Base-by-base conservation (phyloP, 2,888 invertebrate species). In the Erebia palarica region DNA sequence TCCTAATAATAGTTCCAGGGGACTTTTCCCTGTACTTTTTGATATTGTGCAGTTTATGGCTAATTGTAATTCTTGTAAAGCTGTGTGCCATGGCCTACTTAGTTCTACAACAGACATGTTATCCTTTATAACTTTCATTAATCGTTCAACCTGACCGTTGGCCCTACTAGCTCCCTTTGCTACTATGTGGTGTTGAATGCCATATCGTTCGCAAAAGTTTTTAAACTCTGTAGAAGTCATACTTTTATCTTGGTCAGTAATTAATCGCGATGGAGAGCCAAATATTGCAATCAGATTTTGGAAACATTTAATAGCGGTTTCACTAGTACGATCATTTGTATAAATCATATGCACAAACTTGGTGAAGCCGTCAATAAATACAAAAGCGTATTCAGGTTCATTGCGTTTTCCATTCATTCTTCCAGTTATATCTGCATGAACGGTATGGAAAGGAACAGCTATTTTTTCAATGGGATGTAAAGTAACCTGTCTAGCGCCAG, bases 41-140 rank as follows among this genome's bases (percentile, higher is more conserved):
- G 74, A 73, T 1, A 73, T 14, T 13, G 74, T 73, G 44, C 75
- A 74, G 49, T 76, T 77, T 4, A 75, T 73, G 0, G 76, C 75
- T 27, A 67, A 57, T 51, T 67, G 51, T 59, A 67, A 68, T 68
- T 16, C 72, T 73, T 44, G 27, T 27, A 27, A 27, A 27, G 27
- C 27, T 27, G 27, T 27, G 27, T 27, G 27, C 27, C 27, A 27
- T 27, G 27, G 27, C 27, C 27, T 27, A 27, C 27, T 27, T 27
- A 27, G 27, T 27, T 27, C 27, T 27, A 27, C 27, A 27, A 27
- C 27, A 27, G 27, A 27, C 27, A 27, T 27, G 27, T 27, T 27
- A 27, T 27, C 27, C 27, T 27, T 27, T 27, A 27, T 27, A 3
- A 27, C 27, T 27, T 27, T 27, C 27, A 27, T 27, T 27, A 27